Evolutionary conservation across 2,797 vertebrate genomes (phyloP).

Genomic region (Pristis pectinata): DNA sequence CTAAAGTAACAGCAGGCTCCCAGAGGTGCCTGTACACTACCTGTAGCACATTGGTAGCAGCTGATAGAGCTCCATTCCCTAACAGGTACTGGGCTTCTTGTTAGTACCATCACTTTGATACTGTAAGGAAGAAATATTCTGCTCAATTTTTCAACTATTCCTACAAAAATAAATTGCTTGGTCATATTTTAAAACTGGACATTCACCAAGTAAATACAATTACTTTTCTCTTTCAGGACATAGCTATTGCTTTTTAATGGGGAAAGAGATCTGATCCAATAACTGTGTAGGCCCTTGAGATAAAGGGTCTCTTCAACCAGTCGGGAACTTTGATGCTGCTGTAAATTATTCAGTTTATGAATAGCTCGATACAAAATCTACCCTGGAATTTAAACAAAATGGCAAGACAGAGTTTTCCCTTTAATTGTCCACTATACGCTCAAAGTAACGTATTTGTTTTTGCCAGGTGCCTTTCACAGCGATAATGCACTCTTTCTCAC

Average conservation of each 20-base stretch:
- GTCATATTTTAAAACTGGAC: neutral
- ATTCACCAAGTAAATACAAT: neutral
- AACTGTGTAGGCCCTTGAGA: neutral
- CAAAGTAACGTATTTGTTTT: neutral
- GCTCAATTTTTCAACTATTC: too few relatives aligned
- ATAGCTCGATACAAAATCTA: too few relatives aligned
- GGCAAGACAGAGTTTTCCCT: neutral
- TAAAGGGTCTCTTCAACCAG: neutral
- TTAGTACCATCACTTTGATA: too few relatives aligned
- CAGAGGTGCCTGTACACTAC: too few relatives aligned
- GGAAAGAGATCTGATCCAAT: neutral
- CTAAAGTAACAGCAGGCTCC: too few relatives aligned
- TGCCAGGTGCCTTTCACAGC: neutral
- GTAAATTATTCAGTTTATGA: too few relatives aligned
- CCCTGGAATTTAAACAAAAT: neutral
- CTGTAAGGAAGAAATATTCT: neutral
- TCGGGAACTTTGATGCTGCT: too few relatives aligned
- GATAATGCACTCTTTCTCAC: neutral
- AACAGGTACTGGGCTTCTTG: too few relatives aligned
- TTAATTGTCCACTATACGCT: neutral
- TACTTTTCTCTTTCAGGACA: neutral
- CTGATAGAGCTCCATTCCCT: too few relatives aligned
- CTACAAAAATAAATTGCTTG: neutral
- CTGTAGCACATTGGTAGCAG: too few relatives aligned
- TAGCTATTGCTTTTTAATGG: neutral